These are phyloP conservation scores for Ptychoptera albimana DNA, from an alignment of 2,888 invertebrate species.

Conservation along the genomic window DNA sequence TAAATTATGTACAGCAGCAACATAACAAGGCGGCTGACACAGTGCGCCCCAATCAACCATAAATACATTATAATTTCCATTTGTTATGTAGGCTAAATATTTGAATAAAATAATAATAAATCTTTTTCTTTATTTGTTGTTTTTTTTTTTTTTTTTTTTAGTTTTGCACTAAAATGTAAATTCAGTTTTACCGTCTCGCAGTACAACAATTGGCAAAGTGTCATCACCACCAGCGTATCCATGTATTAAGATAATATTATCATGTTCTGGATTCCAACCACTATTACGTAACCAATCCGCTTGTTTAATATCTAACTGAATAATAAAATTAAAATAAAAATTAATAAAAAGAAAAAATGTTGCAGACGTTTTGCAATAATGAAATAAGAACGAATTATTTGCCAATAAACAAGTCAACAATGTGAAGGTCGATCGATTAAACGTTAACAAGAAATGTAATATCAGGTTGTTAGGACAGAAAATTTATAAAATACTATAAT, in stretches of 20 bases:
- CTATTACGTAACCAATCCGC: constrained; percentile 60
- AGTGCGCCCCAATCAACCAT: constrained; percentile 63
- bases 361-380: too few relatives aligned
- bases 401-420: too few relatives aligned
- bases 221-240: constrained; percentile 68
- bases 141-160: background rate
- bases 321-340: constrained; percentile 1
- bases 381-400: too few relatives aligned
- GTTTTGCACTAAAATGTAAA: background rate
- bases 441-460: too few relatives aligned
- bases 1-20: constrained; percentile 60
- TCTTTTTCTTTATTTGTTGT: background rate
- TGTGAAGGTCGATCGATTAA: too few relatives aligned
- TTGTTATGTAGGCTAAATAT: constrained; percentile 46
- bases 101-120: background rate
- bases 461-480: too few relatives aligned
- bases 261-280: constrained; percentile 50
- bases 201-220: constrained; percentile 51
- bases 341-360: background rate
- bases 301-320: constrained; percentile 38
- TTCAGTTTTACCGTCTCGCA: constrained; percentile 46
- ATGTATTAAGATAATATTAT: constrained; percentile 54
- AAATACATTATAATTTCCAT: constrained; percentile 61
- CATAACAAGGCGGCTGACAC: constrained; percentile 52
- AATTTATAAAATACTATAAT: too few relatives aligned